Conservation (phyloP, 1,140 invertebrate genomes). For the Drosophila lowei region DNA sequence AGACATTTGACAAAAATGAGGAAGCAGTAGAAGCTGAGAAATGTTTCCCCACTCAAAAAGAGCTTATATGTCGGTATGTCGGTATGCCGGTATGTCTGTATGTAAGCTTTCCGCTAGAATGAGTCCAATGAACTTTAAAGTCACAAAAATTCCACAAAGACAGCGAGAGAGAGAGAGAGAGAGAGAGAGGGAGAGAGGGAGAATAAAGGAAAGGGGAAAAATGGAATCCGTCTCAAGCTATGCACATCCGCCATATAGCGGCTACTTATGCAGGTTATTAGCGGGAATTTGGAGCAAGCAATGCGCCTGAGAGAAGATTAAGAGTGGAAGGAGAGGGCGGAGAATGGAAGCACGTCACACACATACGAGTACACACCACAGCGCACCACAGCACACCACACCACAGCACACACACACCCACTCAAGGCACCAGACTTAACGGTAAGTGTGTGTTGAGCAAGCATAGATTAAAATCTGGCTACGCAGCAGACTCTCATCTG, state of each 20-base stretch:
- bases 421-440: slow-evolving; percentile 13
- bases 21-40: slow-evolving; percentile 12
- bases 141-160: slow-evolving; percentile 45
- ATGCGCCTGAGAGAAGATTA: slow-evolving; percentile 37
- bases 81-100: slow-evolving; percentile 12
- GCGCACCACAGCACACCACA: no score
- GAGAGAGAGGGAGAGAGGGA: not conserved
- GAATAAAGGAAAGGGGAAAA: not conserved
- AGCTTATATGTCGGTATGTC: slow-evolving; percentile 21
- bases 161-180: not conserved
- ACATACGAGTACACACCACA: slow-evolving; percentile 1
- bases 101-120: slow-evolving; percentile 47
- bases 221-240: slow-evolving; percentile 27
- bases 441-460: slow-evolving; percentile 50
- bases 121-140: slow-evolving; percentile 73
- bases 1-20: slow-evolving; percentile 56
- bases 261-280: slow-evolving; percentile 46
- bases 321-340: slow-evolving; percentile 29
- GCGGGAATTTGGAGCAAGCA: slow-evolving; percentile 44
- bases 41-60: slow-evolving; percentile 21
- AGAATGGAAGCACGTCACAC: not conserved
- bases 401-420: not conserved
- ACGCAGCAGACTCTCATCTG: slow-evolving; percentile 19
- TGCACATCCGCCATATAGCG: slow-evolving; percentile 42
- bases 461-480: slow-evolving; percentile 46